A percentile compares a stretch with the other conserved stretches of the same genome.
phyloP scores from a whole-genome alignment of 2,888 invertebrate species.

The Callyntrura guangdongensis region DNA sequence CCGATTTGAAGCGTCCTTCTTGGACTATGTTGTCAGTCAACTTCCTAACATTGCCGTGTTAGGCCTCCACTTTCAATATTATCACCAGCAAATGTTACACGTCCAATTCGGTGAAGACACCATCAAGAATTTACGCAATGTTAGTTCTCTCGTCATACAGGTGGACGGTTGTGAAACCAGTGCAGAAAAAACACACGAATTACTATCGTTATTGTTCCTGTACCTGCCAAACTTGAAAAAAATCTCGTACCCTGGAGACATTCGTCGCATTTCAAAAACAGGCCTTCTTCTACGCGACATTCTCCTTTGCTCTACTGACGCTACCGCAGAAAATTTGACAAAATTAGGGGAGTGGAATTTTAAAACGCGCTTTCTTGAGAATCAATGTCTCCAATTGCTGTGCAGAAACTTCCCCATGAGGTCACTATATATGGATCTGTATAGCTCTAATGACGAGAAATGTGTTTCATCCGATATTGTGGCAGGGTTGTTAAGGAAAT shows the following conservation, averaged over 20 bases:
- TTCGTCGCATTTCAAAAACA: conserved; percentile 67
- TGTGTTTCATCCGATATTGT: conserved; percentile 53
- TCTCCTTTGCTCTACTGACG: conserved; percentile 46
- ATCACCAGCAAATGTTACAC: neutral
- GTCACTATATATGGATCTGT: conserved; percentile 62
- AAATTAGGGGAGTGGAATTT: conserved; percentile 52
- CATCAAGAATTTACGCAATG: neutral
- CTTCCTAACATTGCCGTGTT: conserved; percentile 22
- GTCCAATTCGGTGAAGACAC: conserved; percentile 29
- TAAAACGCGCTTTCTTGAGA: conserved; percentile 65
- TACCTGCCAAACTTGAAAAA: conserved; percentile 46
- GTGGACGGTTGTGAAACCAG: conserved; percentile 52
- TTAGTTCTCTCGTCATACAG: conserved; percentile 8
- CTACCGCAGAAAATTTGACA: conserved; percentile 31
- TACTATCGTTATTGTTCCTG: conserved; percentile 51
- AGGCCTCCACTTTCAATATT: conserved; percentile 61
- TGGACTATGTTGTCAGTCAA: neutral
- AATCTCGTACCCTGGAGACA: conserved; percentile 62
- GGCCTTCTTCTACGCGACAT: conserved; percentile 63
- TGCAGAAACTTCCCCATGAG: conserved; percentile 63
- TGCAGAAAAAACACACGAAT: conserved; percentile 27
- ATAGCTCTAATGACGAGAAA: conserved; percentile 38
- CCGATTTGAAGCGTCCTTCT: neutral
- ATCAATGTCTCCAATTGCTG: conserved; percentile 44
- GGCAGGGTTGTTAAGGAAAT: conserved; percentile 44